phyloP scores from a whole-genome alignment of 2,797 vertebrate genomes.

The Carapus acus region DNA sequence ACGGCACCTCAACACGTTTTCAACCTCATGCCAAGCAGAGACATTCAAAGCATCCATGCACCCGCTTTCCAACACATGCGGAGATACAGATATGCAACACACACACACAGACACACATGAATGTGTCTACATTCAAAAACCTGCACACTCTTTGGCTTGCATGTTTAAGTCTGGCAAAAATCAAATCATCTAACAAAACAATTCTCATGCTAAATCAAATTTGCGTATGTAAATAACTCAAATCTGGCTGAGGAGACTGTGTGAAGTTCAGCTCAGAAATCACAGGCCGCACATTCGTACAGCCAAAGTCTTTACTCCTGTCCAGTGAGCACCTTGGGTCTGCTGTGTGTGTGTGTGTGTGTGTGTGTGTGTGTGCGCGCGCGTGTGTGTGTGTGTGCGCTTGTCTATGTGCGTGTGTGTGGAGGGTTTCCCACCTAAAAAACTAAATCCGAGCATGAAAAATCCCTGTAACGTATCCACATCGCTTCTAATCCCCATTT shows the following conservation, averaged over 20 bases:
- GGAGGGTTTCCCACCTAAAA: constrained; percentile 5
- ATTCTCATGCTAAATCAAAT: background rate
- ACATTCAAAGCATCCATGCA: constrained; percentile 8
- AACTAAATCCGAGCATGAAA: constrained; percentile 25
- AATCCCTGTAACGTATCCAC: constrained; percentile 15
- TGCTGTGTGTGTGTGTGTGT: no score
- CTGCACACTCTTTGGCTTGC: constrained; percentile 51
- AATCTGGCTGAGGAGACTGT: no score
- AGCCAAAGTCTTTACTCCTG: no score
- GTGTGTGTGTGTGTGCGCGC: no score
- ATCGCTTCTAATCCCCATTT: background rate
- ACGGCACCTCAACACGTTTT: constrained; percentile 9
- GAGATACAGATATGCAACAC: no score
- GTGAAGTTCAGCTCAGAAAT: no score
- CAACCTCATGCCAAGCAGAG: constrained; percentile 40
- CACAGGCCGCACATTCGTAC: no score
- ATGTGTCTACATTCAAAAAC: background rate
- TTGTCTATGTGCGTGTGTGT: no score
- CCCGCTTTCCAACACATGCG: background rate
- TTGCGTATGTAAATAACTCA: background rate
- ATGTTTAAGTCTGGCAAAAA: constrained; percentile 20
- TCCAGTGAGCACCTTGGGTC: no score
- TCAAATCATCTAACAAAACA: constrained; percentile 5
- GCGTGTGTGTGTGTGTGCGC: no score
- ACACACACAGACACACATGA: no score